Percentiles rank a stretch among this genome's conserved stretches.
Conservation (phyloP, 2,888 invertebrate genomes). For the Scaptomyza caliginosa region DNA sequence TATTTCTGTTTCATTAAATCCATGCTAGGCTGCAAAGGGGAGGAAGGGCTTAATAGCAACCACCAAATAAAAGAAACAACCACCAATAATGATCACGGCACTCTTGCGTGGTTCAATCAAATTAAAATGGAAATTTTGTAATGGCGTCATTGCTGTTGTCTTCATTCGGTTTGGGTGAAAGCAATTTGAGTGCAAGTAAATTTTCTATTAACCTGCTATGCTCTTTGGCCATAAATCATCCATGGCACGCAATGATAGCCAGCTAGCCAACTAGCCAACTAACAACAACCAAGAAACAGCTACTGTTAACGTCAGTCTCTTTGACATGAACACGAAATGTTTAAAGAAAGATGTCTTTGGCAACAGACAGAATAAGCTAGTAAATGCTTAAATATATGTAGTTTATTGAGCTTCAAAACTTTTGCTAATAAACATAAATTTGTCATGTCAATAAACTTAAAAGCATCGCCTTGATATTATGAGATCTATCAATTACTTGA, state of each 20-base stretch:
- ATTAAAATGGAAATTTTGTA: slow-evolving; percentile 63
- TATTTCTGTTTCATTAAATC: slow-evolving; percentile 38
- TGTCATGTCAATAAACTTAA: neutral
- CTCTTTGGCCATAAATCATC: slow-evolving; percentile 62
- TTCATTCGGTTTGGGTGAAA: slow-evolving; percentile 33
- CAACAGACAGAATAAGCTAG: neutral
- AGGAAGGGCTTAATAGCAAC: slow-evolving; percentile 1
- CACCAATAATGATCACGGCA: slow-evolving; percentile 26
- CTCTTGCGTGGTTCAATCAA: slow-evolving; percentile 72
- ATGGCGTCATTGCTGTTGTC: slow-evolving; percentile 49
- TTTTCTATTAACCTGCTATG: slow-evolving; percentile 75
- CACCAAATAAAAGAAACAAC: slow-evolving; percentile 8
- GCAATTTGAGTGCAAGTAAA: slow-evolving; percentile 75
- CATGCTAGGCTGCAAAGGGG: neutral
- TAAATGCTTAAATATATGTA: neutral
- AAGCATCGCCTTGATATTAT: too few relatives aligned
- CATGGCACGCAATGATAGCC: slow-evolving; percentile 50
- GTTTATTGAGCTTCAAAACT: neutral
- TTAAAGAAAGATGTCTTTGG: neutral
- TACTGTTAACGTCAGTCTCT: slow-evolving; percentile 18
- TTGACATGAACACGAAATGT: slow-evolving; percentile 1
- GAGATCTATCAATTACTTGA: too few relatives aligned
- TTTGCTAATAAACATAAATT: neutral
- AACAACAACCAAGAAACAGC: too few relatives aligned
- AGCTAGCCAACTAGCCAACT: neutral